These are phyloP conservation scores for Leptosomus discolor DNA, from an alignment of 2,113 vertebrate genomes.

Conservation along the genomic window DNA sequence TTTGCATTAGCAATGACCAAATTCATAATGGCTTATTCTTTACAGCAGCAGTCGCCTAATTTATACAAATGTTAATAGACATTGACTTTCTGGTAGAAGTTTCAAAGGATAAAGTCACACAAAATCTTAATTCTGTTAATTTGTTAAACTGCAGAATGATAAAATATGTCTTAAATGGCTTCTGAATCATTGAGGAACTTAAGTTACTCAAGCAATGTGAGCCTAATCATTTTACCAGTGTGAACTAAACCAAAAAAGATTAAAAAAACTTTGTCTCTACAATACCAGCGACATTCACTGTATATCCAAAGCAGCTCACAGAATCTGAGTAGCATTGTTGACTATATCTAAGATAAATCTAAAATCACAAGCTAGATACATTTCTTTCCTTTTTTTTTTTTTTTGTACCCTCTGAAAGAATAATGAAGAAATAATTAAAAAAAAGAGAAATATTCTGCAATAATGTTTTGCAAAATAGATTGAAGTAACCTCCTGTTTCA, in stretches of 20 bases:
- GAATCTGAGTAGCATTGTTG: conserved; percentile 10
- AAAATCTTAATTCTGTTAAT: conserved; percentile 51
- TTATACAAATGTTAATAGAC: conserved; percentile 31
- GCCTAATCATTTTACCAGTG: conserved; percentile 9
- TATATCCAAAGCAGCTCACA: neutral
- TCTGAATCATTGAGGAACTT: neutral
- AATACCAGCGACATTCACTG: neutral
- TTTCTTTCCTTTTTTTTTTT: neutral
- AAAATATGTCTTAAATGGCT: conserved; percentile 34
- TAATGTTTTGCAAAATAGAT: neutral
- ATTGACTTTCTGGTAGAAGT: conserved; percentile 36
- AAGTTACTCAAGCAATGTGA: conserved; percentile 20
- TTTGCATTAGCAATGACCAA: conserved; percentile 20
- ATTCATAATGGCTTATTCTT: conserved; percentile 39
- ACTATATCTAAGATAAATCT: neutral
- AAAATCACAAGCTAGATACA: neutral
- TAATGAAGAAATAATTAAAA: neutral
- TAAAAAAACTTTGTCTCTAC: neutral
- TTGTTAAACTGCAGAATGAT: conserved; percentile 36
- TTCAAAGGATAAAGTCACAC: conserved; percentile 15
- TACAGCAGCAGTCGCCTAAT: conserved; percentile 1
- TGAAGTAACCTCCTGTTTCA: neutral
- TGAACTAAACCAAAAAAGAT: neutral
- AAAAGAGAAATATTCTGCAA: neutral
- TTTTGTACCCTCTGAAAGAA: neutral